phyloP scores from a whole-genome alignment of 2,113 vertebrate genomes.

The Brachirus orientalis region DNA sequence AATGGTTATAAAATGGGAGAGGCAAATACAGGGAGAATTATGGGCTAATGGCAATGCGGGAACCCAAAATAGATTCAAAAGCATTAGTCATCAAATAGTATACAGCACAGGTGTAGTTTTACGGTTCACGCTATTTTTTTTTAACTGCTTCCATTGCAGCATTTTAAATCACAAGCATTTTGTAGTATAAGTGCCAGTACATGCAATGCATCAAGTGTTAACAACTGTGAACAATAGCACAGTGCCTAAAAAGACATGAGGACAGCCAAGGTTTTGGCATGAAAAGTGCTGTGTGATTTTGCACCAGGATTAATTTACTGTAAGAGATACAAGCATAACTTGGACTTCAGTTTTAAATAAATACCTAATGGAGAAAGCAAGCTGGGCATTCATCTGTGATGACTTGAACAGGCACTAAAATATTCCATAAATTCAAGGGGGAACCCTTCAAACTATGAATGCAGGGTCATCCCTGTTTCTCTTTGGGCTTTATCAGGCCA shows the following conservation, averaged over 20 bases:
- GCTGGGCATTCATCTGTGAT: no score
- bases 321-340: no score
- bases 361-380: no score
- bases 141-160: slow-evolving; percentile 55
- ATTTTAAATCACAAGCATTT: slow-evolving; percentile 50
- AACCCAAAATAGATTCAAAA: slow-evolving; percentile 57
- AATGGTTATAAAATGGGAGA: slow-evolving; percentile 39
- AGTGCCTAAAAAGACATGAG: no score
- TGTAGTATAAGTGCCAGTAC: slow-evolving; percentile 19
- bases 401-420: no score
- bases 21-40: slow-evolving; percentile 43
- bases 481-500: slow-evolving; percentile 9
- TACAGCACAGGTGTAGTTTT: slow-evolving; percentile 61
- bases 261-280: slow-evolving; percentile 29
- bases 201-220: slow-evolving; percentile 41
- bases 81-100: slow-evolving; percentile 53
- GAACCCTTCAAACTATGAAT: background rate
- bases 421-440: no score
- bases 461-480: background rate
- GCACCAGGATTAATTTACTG: no score
- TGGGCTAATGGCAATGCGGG: slow-evolving; percentile 48
- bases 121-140: slow-evolving; percentile 37
- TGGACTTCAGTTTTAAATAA: no score
- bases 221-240: slow-evolving; percentile 36
- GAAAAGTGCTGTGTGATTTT: no score